Evolutionary conservation across 2,113 vertebrate species (phyloP), one percentile per base, ranked within the genome.

Genomic region (Silurus asotus): DNA sequence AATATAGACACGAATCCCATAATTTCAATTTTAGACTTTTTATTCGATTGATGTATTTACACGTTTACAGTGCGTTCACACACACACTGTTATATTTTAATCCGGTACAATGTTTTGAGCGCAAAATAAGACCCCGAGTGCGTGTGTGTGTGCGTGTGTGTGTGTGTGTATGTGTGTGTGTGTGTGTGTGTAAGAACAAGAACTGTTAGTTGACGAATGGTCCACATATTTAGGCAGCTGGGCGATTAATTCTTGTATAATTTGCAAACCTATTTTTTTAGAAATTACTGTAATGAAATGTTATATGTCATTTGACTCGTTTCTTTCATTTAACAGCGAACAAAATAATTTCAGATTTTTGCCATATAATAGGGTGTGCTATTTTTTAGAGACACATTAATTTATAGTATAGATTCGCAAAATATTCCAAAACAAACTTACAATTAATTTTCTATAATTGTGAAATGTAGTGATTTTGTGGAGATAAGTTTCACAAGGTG

Each of bases 401-500:
- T 61, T 72, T 28, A 15, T 37, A 65, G n/a, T 53, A 20, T 9
- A 77, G 53, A 53, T 86, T 83, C 7, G 64, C 25, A n/a, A 56
- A 58, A 77, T 58, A 87, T 77, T 28, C 4, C 15, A 49, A 25
- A 28, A 14, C 20, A 87, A 56, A 37, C 17, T 56, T 74, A 87
- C 25, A 87, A 87, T 76, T 62, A 87, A 87, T 87, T 87, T 82
- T 77, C 80, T 49, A 87, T 83, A 87, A 87, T 87, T 87, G 61
- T 49, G 23, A 58, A 87, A 65, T 75, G 13, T 25, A 25, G n/a
- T 23, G 3, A 6, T 49, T 83, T 62, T 37, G 20, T 9, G 3
- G 23, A 65, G 49, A 87, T 64, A 6, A 77, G 15, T 19, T 64
- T 58, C 28, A 28, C 4, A 77, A 49, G 58, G 49, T 56, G 48